These are phyloP conservation scores for Hipparchia semele DNA, from an alignment of 2,888 invertebrate species.

Conservation along the genomic window DNA sequence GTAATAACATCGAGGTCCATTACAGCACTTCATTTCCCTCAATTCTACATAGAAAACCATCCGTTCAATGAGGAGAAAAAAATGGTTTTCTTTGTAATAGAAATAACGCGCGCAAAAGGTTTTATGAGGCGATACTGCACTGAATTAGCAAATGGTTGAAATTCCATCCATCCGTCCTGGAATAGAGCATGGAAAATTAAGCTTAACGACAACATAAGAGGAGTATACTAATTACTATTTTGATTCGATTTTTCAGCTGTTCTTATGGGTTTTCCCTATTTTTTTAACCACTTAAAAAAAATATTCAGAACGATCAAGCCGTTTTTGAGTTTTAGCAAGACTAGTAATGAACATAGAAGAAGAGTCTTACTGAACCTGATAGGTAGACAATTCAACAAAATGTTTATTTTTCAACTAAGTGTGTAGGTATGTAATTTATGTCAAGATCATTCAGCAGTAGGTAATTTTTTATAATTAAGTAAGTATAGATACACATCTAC, in stretches of 20 bases:
- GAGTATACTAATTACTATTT: too few species aligned
- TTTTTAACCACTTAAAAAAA: too few species aligned
- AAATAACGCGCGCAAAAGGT: background rate
- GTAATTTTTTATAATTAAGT: background rate
- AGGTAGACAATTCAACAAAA: background rate
- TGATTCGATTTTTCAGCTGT: too few species aligned
- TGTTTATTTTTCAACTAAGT: background rate
- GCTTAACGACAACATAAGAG: too few species aligned
- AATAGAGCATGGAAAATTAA: too few species aligned
- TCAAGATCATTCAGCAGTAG: constrained; percentile 14
- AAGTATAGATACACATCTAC: constrained; percentile 12
- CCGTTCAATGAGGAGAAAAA: background rate
- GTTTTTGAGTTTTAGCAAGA: too few species aligned
- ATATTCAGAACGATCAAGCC: too few species aligned
- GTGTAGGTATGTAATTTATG: constrained; percentile 1
- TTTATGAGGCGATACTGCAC: background rate
- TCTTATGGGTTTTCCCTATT: too few species aligned
- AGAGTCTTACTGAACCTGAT: background rate
- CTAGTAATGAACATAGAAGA: too few species aligned
- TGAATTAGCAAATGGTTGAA: too few species aligned
- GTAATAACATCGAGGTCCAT: constrained; percentile 10
- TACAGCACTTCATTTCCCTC: constrained; percentile 21
- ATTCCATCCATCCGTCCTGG: too few species aligned
- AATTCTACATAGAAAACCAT: background rate
- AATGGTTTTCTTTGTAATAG: background rate